Conservation (phyloP, 2,888 invertebrate species). For the Tinea pellionella region DNA sequence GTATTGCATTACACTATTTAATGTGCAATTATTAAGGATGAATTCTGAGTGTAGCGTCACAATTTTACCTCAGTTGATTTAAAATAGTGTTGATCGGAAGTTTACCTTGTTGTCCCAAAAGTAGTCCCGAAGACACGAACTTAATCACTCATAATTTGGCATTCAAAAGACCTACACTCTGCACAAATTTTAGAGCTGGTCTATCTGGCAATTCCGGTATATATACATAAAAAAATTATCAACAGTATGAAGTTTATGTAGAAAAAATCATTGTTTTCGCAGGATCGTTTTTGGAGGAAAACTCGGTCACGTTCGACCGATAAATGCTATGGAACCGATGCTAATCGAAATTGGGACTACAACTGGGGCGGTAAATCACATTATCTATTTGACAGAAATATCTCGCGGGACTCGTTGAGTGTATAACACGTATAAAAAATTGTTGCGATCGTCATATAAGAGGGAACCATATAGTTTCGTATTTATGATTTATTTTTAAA, state of each 20-base stretch:
- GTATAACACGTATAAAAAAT: not conserved
- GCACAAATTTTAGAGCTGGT: too few species aligned
- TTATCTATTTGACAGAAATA: slow-evolving; percentile 6
- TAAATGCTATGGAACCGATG: slow-evolving; percentile 77
- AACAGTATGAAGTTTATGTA: not conserved
- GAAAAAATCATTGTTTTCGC: slow-evolving; percentile 3
- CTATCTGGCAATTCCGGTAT: too few species aligned
- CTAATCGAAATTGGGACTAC: slow-evolving; percentile 83
- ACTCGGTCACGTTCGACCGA: slow-evolving; percentile 62
- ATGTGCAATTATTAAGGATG: too few species aligned
- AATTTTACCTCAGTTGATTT: too few species aligned
- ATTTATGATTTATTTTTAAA: too few species aligned
- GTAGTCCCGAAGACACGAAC: too few species aligned
- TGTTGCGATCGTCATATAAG: not conserved
- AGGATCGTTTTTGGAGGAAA: slow-evolving; percentile 82
- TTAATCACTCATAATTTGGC: too few species aligned
- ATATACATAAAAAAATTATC: too few species aligned
- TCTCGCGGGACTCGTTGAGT: slow-evolving; percentile 2
- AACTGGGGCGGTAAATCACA: slow-evolving; percentile 53
- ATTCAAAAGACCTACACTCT: too few species aligned
- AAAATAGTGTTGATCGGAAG: too few species aligned
- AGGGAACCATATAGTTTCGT: not conserved
- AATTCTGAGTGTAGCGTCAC: too few species aligned
- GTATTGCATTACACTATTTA: slow-evolving; percentile 16
- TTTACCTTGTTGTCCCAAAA: too few species aligned